phyloP scores from a whole-genome alignment of 1,140 invertebrate species.

The Halyomorpha halys region DNA sequence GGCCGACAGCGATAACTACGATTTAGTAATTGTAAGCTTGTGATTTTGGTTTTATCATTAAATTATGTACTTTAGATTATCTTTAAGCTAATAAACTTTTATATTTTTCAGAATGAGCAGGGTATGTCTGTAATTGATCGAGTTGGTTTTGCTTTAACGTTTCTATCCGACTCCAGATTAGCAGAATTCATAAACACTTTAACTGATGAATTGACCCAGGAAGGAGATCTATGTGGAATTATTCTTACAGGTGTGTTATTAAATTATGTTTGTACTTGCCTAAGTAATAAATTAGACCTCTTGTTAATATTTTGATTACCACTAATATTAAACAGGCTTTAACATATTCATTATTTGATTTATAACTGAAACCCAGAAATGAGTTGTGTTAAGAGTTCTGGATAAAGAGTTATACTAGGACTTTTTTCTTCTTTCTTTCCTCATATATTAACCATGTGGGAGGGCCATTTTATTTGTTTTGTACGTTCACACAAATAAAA shows the following conservation, averaged over 20 bases:
- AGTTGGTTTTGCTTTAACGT: conserved; percentile 88
- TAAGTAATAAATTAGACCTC: too few relatives aligned
- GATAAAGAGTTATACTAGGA: too few relatives aligned
- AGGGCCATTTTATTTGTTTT: too few relatives aligned
- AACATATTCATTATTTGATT: too few relatives aligned
- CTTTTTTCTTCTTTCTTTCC: too few relatives aligned
- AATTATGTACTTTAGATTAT: neutral
- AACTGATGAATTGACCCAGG: conserved; percentile 55
- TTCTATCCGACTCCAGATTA: conserved; percentile 69
- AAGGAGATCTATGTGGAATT: conserved; percentile 74
- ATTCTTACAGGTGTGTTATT: conserved; percentile 56
- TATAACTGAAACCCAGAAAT: too few relatives aligned
- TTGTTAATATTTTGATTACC: too few relatives aligned
- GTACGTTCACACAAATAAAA: too few relatives aligned
- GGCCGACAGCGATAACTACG: conserved; percentile 64
- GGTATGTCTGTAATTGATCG: conserved; percentile 77
- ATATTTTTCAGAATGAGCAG: conserved; percentile 54
- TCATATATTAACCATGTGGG: too few relatives aligned
- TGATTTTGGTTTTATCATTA: conserved; percentile 31
- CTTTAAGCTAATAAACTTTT: conserved; percentile 11
- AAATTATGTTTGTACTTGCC: too few relatives aligned
- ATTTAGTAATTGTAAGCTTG: conserved; percentile 61
- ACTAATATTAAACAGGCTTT: too few relatives aligned
- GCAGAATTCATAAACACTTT: conserved; percentile 65
- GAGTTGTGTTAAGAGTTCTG: too few relatives aligned